Evolutionary conservation across 2,888 invertebrate genomes (phyloP), one percentile per base, ranked within the genome.

Genomic region (Andrena fulva): DNA sequence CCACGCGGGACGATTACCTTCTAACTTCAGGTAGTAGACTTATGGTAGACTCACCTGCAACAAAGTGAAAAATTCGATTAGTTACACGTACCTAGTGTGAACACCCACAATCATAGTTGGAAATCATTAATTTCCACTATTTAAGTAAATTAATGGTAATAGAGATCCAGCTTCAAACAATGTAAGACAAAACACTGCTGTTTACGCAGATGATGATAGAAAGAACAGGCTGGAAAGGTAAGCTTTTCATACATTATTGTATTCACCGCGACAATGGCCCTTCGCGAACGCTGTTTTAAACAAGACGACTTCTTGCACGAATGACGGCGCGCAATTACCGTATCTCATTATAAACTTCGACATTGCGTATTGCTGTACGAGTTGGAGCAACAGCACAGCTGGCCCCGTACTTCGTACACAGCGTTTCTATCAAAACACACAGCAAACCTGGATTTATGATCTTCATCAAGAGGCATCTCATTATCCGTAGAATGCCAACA

Each of bases 331-430:
- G 42, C 35, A 73, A 67, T 66, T 73, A 42, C 20, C 56, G 31
- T 73, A 56, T 56, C 54, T 73, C 67, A 29, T 56, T 67, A 56
- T 33, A 67, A 16, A 33, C 29, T 73, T 73, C 67, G 20, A 66
- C 31, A 27, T 42, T 16, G 56, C 29, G 29, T 42, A 42, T 67
- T 67, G 20, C 56, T 67, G 29, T 29, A 73, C 20, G 20, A 16
- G 5, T 20, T 20, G 12, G 35, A 29, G 24, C 33, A 73, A 66
- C 33, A 73, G 16, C 16, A 12, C 64, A 33, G 72, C 29, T 33
- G 10, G 33, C n/a, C 12, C 12, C 20, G 12, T 52, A 16, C 64
- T 66, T 73, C 54, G 33, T n/a, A 52, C 64, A 54, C 54, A 42
- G 12, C 42, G 42, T 42, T 42, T 54, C 72, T 29, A 35, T 54